phyloP scores from a whole-genome alignment of 2,797 vertebrate genomes.

The Megalops cyprinoides region DNA sequence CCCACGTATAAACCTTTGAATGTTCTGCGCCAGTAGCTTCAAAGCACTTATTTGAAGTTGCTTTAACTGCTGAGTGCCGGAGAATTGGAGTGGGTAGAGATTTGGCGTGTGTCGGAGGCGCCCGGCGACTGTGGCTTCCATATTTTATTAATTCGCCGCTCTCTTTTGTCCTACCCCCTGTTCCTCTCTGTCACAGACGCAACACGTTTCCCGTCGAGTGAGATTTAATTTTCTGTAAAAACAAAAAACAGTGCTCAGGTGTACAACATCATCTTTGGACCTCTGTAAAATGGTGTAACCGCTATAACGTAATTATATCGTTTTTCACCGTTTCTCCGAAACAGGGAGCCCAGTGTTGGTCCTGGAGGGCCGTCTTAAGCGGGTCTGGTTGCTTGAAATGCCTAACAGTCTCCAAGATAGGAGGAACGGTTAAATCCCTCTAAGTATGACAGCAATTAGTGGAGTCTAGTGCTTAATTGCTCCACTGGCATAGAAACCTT shows the following conservation, averaged over 20 bases:
- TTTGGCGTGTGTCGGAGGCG: conserved; percentile 16
- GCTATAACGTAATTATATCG: background rate
- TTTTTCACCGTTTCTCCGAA: background rate
- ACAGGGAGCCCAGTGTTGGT: background rate
- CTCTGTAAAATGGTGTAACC: background rate
- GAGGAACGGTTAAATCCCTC: background rate
- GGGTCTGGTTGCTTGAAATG: background rate
- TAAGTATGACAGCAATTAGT: background rate
- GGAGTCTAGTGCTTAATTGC: background rate
- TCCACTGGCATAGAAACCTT: background rate
- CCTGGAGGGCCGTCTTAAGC: background rate
- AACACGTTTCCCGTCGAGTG: too few species aligned
- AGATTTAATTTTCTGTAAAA: background rate
- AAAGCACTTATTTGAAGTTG: conserved; percentile 55
- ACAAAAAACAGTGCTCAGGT: background rate
- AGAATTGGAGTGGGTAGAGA: conserved; percentile 52
- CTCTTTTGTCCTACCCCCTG: conserved; percentile 8
- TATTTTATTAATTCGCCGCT: background rate
- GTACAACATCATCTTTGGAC: background rate
- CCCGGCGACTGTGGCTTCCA: background rate
- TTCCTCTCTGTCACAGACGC: background rate
- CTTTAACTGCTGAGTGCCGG: conserved; percentile 59
- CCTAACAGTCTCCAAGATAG: background rate
- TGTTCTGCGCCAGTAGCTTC: conserved; percentile 44
- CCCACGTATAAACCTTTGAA: conserved; percentile 47